phyloP scores from a whole-genome alignment of 2,888 invertebrate genomes.

The Eristalinus aeneus region DNA sequence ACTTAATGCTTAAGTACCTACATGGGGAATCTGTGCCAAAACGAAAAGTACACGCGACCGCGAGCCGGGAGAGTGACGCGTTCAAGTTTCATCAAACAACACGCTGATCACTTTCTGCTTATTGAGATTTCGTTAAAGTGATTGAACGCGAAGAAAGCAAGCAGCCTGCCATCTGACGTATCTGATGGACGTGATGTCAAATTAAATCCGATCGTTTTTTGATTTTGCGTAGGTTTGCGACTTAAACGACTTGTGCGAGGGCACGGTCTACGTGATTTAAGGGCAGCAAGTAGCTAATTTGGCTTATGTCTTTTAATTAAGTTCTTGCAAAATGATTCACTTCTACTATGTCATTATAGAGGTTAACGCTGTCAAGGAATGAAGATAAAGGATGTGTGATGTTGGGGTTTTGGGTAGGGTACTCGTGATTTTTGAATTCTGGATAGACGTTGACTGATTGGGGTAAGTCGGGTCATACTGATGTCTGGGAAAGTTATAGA shows the following conservation, averaged over 20 bases:
- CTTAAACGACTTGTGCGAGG: not conserved
- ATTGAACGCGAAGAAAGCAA: conserved; percentile 17
- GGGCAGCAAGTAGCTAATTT: conserved; percentile 5
- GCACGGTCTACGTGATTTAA: not conserved
- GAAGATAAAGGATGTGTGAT: not conserved
- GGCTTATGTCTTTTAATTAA: not conserved
- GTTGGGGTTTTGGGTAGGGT: not conserved
- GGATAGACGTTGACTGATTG: not conserved
- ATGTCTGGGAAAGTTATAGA: too few relatives aligned
- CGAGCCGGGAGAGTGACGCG: not conserved
- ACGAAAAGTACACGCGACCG: not conserved
- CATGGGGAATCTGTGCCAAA: conserved; percentile 8
- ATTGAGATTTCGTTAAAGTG: conserved; percentile 4
- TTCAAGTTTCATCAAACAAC: conserved; percentile 5
- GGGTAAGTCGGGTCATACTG: too few relatives aligned
- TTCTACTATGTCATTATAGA: not conserved
- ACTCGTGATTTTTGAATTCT: too few relatives aligned
- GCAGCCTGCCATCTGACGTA: conserved; percentile 35
- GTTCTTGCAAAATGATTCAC: not conserved
- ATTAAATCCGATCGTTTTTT: not conserved
- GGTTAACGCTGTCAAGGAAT: not conserved
- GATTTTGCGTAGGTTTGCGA: not conserved
- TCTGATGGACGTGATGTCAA: conserved; percentile 27
- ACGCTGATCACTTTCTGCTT: not conserved
- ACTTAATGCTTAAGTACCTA: not conserved